Evolutionary conservation across 1,140 invertebrate species (phyloP).

Genomic region (Cyrtorhinus lividipennis): DNA sequence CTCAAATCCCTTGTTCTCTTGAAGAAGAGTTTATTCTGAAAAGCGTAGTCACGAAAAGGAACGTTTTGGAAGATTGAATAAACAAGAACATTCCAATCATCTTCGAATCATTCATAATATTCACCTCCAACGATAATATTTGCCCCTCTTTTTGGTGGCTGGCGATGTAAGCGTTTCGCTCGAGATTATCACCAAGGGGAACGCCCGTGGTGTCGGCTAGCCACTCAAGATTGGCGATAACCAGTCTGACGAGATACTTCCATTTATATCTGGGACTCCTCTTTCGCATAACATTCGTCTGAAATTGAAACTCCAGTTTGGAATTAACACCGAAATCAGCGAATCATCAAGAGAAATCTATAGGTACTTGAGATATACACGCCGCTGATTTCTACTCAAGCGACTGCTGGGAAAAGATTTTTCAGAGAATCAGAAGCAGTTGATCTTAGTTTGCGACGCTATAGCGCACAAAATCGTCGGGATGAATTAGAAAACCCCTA

Average conservation of each 20-base stretch:
- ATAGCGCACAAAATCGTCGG: no score
- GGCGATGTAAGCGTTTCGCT: constrained; percentile 5
- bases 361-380: neutral
- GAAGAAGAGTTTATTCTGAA: constrained; percentile 12
- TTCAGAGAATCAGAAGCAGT: no score
- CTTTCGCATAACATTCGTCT: neutral
- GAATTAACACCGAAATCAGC: neutral
- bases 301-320: neutral
- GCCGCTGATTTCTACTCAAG: neutral
- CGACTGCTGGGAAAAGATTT: no score
- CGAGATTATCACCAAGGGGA: neutral
- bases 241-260: neutral
- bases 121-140: constrained; percentile 1
- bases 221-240: constrained; percentile 1
- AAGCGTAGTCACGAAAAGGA: no score
- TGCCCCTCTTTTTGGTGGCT: constrained; percentile 3
- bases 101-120: no score
- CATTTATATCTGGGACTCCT: neutral
- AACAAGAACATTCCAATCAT: no score
- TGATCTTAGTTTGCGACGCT: no score
- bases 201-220: constrained; percentile 11
- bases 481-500: no score
- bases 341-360: neutral
- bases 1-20: neutral
- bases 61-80: no score